Evolutionary conservation across 2,797 vertebrate genomes (phyloP).

Genomic region (Eremophila alpestris): DNA sequence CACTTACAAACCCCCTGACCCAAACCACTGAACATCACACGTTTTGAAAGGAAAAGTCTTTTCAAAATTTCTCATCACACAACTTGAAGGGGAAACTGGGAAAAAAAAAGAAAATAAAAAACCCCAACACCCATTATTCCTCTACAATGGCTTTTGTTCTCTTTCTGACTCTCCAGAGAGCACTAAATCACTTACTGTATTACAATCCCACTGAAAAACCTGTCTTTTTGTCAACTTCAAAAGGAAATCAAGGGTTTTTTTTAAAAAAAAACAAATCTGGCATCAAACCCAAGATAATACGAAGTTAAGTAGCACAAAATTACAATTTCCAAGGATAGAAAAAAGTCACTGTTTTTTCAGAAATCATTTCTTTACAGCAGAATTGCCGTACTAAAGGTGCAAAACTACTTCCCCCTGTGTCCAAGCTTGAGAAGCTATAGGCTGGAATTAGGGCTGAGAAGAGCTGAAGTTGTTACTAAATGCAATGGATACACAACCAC

Average conservation of each 20-base stretch:
- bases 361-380: neutral
- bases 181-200: neutral
- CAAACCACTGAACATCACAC: neutral
- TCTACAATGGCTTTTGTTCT: slow-evolving; percentile 45
- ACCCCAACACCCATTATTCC: neutral
- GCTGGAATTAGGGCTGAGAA: neutral
- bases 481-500: neutral
- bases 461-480: neutral
- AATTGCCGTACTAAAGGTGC: neutral
- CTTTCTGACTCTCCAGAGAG: slow-evolving; percentile 19
- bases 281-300: neutral
- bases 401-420: neutral
- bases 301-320: neutral
- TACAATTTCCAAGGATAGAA: neutral
- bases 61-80: neutral
- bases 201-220: neutral
- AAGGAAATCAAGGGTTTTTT: neutral
- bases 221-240: neutral
- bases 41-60: neutral
- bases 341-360: neutral
- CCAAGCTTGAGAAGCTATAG: neutral
- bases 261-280: neutral
- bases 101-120: neutral
- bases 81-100: neutral
- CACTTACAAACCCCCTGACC: neutral